Conservation (phyloP, 2,113 vertebrate species). For the Dissostichus mawsoni region DNA sequence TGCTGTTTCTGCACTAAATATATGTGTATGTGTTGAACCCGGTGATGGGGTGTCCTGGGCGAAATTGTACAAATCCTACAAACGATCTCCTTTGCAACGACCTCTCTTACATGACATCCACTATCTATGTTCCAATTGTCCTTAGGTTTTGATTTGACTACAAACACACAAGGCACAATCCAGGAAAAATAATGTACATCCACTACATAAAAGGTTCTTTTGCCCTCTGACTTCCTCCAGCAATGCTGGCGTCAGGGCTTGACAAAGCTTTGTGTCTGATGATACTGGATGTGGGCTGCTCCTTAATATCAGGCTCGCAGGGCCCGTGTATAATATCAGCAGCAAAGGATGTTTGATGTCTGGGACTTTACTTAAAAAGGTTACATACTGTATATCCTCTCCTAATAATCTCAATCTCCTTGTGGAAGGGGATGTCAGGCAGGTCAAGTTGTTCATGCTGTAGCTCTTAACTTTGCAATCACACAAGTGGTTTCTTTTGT, state of each 20-base stretch:
- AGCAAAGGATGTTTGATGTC: slow-evolving; percentile 3
- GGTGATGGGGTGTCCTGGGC: neutral
- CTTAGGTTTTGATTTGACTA: neutral
- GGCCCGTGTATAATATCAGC: slow-evolving; percentile 19
- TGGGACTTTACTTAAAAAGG: neutral
- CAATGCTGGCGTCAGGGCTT: slow-evolving; percentile 6
- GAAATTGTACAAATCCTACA: neutral
- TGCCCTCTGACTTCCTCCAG: slow-evolving; percentile 22
- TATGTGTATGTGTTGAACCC: neutral
- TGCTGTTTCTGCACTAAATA: neutral
- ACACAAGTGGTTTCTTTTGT: neutral
- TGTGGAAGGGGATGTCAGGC: neutral
- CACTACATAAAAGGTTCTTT: neutral
- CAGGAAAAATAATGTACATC: neutral
- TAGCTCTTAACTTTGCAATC: neutral
- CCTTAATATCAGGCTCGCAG: slow-evolving; percentile 32
- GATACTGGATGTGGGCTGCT: slow-evolving; percentile 1
- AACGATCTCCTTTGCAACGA: neutral
- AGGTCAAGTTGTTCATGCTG: neutral
- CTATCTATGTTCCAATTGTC: neutral
- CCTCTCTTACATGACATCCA: neutral
- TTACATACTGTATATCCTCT: neutral
- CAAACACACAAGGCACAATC: neutral
- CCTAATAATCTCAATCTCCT: slow-evolving; percentile 11
- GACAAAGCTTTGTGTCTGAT: neutral